These are phyloP conservation scores for Hymenochirus boettgeri DNA, from an alignment of 2,113 vertebrate genomes.

Conservation along the genomic window DNA sequence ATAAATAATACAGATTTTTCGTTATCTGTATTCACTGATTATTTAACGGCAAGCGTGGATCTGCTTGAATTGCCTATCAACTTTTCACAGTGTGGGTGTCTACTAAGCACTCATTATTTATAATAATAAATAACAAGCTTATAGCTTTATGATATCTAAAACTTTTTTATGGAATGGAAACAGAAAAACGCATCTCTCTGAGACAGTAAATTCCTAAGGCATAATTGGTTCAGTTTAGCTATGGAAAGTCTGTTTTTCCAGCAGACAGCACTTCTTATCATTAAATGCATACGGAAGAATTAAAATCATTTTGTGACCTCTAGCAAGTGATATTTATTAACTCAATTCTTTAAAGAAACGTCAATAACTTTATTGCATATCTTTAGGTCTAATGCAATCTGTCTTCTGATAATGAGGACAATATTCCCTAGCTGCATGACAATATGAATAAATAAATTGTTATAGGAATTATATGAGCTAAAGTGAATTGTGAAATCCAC, in stretches of 20 bases:
- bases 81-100: too few species aligned
- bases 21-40: too few species aligned
- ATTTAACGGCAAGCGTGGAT: too few species aligned
- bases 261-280: constrained; percentile 21
- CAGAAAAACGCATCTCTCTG: constrained; percentile 22
- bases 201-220: constrained; percentile 17
- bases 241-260: constrained; percentile 10
- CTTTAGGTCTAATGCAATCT: not conserved
- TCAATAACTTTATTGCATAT: constrained; percentile 9
- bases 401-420: too few species aligned
- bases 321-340: constrained; percentile 13
- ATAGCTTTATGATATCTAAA: constrained; percentile 11
- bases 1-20: too few species aligned
- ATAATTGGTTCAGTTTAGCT: constrained; percentile 15
- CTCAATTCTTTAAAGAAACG: constrained; percentile 11
- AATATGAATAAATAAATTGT: too few species aligned
- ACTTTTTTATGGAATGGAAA: constrained; percentile 2
- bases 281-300: constrained; percentile 17
- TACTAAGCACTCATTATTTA: too few species aligned
- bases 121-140: too few species aligned
- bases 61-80: too few species aligned
- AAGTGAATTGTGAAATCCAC: too few species aligned
- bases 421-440: too few species aligned
- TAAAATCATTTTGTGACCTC: constrained; percentile 28
- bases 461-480: too few species aligned